phyloP scores from a whole-genome alignment of 2,888 invertebrate genomes.

The Smittia aterrima region DNA sequence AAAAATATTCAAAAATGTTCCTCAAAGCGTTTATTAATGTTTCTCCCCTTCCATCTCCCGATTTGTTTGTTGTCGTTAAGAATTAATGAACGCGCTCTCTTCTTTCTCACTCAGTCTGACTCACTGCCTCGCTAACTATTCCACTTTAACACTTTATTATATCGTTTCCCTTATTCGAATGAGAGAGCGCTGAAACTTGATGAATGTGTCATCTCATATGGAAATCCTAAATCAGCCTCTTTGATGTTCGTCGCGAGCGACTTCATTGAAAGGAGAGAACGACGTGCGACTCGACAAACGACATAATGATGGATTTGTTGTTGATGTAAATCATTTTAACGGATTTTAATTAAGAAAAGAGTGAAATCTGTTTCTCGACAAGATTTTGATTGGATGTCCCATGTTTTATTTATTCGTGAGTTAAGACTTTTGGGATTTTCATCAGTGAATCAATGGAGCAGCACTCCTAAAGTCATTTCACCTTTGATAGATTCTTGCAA shows the following conservation, averaged over 20 bases:
- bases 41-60: not conserved
- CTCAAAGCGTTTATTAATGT: slow-evolving; percentile 33
- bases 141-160: slow-evolving; percentile 31
- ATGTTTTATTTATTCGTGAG: no score
- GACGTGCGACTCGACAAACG: slow-evolving; percentile 1
- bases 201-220: slow-evolving; percentile 33
- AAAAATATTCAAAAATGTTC: not conserved
- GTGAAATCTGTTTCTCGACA: not conserved
- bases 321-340: slow-evolving; percentile 24
- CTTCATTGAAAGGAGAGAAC: not conserved
- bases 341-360: slow-evolving; percentile 12
- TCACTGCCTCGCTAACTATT: slow-evolving; percentile 13
- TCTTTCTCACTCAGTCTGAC: not conserved
- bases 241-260: slow-evolving; percentile 35
- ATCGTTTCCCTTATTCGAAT: not conserved
- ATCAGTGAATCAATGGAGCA: no score
- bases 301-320: slow-evolving; percentile 37
- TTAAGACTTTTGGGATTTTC: no score
- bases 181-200: slow-evolving; percentile 17
- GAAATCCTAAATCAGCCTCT: slow-evolving; percentile 31
- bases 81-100: slow-evolving; percentile 9
- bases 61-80: slow-evolving; percentile 25
- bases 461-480: no score
- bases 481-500: no score
- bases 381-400: no score